A percentile compares a stretch with the other conserved stretches of the same genome.
phyloP scores from a whole-genome alignment of 2,888 invertebrate species.

The Desoria tigrina region DNA sequence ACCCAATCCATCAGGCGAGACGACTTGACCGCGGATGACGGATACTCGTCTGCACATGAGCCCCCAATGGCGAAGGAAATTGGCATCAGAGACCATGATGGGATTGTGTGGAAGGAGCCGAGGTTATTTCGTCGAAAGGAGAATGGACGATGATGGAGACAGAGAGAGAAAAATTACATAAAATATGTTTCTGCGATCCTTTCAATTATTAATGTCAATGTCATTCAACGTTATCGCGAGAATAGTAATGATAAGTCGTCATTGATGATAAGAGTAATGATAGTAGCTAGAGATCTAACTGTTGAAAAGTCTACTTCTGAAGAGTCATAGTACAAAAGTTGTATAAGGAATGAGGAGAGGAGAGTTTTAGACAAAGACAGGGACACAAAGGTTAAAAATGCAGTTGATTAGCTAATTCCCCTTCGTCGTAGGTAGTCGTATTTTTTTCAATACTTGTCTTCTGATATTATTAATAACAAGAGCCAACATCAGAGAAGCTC shows the following conservation, averaged over 20 bases:
- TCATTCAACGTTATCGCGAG: neutral
- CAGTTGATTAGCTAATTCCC: conserved; percentile 15
- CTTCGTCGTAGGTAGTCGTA: neutral
- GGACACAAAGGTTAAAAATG: conserved; percentile 53
- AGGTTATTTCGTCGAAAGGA: conserved; percentile 11
- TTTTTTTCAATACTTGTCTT: conserved; percentile 3
- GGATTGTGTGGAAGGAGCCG: neutral
- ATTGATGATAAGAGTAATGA: neutral
- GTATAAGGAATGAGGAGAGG: conserved; percentile 40
- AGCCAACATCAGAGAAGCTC: conserved; percentile 26
- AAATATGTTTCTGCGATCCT: conserved; percentile 19
- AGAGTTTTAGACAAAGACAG: conserved; percentile 54
- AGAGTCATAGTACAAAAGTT: conserved; percentile 29
- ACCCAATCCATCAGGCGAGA: conserved; percentile 89
- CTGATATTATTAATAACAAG: conserved; percentile 1
- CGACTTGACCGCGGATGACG: conserved; percentile 96
- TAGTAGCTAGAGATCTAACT: neutral
- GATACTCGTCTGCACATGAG: conserved; percentile 88
- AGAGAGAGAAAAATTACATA: conserved; percentile 36
- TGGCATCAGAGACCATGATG: neutral
- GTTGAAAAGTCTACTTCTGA: conserved; percentile 4
- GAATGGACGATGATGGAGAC: conserved; percentile 26
- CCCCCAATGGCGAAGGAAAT: conserved; percentile 12
- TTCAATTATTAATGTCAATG: conserved; percentile 1
- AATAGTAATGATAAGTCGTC: conserved; percentile 4